Base-by-base conservation (phyloP, 2,113 vertebrate species). In the Chaetura pelagica region DNA sequence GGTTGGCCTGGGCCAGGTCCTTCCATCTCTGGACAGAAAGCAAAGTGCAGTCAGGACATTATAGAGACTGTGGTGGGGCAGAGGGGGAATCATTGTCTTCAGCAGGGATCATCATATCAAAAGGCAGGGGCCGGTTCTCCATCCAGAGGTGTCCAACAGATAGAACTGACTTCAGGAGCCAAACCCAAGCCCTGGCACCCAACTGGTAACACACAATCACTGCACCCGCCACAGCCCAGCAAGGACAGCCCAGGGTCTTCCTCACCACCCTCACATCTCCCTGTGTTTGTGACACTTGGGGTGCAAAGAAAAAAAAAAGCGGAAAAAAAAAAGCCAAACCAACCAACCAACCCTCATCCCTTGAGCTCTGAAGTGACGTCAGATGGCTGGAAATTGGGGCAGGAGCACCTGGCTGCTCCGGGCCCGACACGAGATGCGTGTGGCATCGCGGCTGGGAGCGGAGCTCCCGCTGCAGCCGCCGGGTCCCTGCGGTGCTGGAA, bases 181-280 rank as follows among this genome's bases (percentile, higher is more conserved):
- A 32, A 49, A 68, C 3, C 8, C 69, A 51, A 52, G 15, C 64
- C 3, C 30, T 5, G 0, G 15, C 34, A 10, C 32, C 71, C 55
- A 8, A 0, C 4, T 0, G 2, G 6, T 4, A n/a, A 8, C n/a
- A 2, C 18, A 4, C 15, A 11, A 0, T 9, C 22, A 18, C 2
- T 8, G 64, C 46, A 6, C 24, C 17, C 54, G 21, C 21, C 51
- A 0, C 0, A 1, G 57, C 30, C 21, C 27, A 4, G 26, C 11
- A 4, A 0, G 22, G 24, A 24, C 2, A 3, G 58, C 35, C 26
- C 44, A 0, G 13, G n/a, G 4, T 23, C 49, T 35, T 12, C 55
- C 19, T 72, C 67, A 2, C 24, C 5, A 3, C 1, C 3, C 19
- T 2, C 64, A n/a, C 29, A 8, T 22, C 34, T 52, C 19, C 71